These are phyloP conservation scores for Anguilla anguilla DNA, from an alignment of 2,797 vertebrate genomes.

Conservation along the genomic window DNA sequence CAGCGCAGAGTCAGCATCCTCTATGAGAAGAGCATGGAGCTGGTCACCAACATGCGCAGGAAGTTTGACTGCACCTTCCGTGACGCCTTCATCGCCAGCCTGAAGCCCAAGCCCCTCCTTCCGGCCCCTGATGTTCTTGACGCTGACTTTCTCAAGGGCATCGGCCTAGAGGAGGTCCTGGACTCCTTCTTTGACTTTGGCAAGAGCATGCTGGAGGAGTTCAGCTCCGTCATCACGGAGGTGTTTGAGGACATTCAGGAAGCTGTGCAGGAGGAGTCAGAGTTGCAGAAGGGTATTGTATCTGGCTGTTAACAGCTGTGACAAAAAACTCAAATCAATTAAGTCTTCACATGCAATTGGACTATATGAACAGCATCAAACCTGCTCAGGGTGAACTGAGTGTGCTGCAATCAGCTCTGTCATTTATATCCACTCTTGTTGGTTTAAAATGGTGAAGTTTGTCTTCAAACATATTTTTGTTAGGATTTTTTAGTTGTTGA, in stretches of 20 bases:
- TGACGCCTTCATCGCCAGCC: slow-evolving; percentile 64
- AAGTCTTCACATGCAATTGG: background rate
- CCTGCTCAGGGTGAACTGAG: no score
- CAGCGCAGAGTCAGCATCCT: slow-evolving; percentile 63
- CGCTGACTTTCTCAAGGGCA: slow-evolving; percentile 46
- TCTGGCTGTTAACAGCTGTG: background rate
- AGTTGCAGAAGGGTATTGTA: slow-evolving; percentile 65
- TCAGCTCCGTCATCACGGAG: slow-evolving; percentile 66
- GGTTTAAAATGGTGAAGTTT: background rate
- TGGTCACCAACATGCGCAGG: slow-evolving; percentile 73
- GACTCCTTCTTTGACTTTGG: slow-evolving; percentile 73
- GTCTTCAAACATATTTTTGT: background rate
- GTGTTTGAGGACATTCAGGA: slow-evolving; percentile 62
- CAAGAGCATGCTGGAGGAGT: slow-evolving; percentile 67
- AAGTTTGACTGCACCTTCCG: slow-evolving; percentile 75
- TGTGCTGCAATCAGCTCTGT: background rate
- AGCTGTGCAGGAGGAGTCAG: slow-evolving; percentile 48
- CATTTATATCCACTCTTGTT: background rate
- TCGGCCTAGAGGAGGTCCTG: slow-evolving; percentile 64
- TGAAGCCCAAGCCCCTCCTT: slow-evolving; percentile 52
- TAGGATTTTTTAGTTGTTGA: no score
- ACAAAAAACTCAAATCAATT: background rate
- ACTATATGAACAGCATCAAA: background rate
- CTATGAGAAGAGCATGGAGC: slow-evolving; percentile 67
- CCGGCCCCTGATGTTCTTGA: slow-evolving; percentile 47